Evolutionary conservation across 2,113 vertebrate genomes (phyloP), one percentile per base, ranked within the genome.

Genomic region (Corythornis vintsioides): DNA sequence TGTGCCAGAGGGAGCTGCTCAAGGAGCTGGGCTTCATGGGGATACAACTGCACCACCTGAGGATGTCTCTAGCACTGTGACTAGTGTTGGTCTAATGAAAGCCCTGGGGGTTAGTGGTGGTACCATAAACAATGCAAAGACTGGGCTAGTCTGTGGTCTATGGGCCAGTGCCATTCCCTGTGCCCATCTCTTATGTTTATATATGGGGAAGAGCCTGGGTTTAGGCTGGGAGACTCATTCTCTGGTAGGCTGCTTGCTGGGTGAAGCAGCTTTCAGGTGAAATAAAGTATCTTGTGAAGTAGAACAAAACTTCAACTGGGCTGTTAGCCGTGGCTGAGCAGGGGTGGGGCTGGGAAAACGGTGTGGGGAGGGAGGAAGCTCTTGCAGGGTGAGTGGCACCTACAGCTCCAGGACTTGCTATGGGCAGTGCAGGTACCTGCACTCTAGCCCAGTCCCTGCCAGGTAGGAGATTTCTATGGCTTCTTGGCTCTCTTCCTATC

Each of bases 291-390:
- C 9, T 5, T n/a, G 15, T 50, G 31, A 56, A 78, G 67, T 59
- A 60, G 65, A 80, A 90, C 52, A 43, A 64, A 52, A 52, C 13
- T 10, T 0, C 10, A 16, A 31, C 53, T 88, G 33, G 67, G 57
- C 43, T 88, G 31, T 73, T 45, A 19, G 5, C 16, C 15, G 15
- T 3, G 55, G 33, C 21, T 64, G 38, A 42, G 71, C 13, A 17
- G 4, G 81, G 92, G 86, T 94, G 92, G 77, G 85, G 91, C 82
- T 95, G 95, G 75, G 92, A 87, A 90, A n/a, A 84, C 73, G 65
- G 86, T 24, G 60, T 11, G 10, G 19, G 60, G 45, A 55, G 55
- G 16, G 35, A 86, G 57, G 61, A 61, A 42, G 53, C 21, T 50
- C 38, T 48, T 42, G 13, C 16, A 8, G 0, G 10, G 5, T 9